Percentiles rank a stretch among this genome's conserved stretches.
Conservation (phyloP, 1,140 invertebrate species). For the Ceratosolen fusciceps region DNA sequence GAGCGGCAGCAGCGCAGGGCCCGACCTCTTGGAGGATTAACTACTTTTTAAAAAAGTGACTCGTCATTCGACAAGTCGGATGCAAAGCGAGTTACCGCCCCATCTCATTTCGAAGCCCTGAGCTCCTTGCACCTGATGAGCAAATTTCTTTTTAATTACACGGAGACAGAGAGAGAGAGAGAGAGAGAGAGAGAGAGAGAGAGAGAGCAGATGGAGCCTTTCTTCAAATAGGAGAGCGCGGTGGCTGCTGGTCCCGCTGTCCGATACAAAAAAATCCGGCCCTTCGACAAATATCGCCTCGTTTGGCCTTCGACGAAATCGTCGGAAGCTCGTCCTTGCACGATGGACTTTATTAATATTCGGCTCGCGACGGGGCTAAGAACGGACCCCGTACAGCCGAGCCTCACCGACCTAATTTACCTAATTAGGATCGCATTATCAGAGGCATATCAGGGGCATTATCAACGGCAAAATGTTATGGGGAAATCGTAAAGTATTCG, state of each 20-base stretch:
- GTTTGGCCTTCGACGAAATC: too few relatives aligned
- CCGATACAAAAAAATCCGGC: too few relatives aligned
- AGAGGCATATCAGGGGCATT: too few relatives aligned
- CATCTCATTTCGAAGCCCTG: slow-evolving; percentile 19
- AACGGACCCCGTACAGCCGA: too few relatives aligned
- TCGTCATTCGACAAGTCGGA: slow-evolving; percentile 56
- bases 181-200: not conserved
- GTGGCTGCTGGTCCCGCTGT: not conserved
- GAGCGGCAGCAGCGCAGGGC: not conserved
- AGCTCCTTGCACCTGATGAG: slow-evolving; percentile 45
- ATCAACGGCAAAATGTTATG: too few relatives aligned
- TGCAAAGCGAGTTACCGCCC: slow-evolving; percentile 18
- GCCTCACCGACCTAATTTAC: too few relatives aligned
- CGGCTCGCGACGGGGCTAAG: too few relatives aligned
- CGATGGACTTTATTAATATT: too few relatives aligned
- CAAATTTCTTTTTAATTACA: slow-evolving; percentile 50
- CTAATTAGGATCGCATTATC: too few relatives aligned
- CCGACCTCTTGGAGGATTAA: slow-evolving; percentile 14
- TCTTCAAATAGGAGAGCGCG: not conserved
- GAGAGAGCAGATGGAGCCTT: slow-evolving; percentile 22
- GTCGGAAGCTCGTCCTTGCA: too few relatives aligned
- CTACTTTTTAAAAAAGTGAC: slow-evolving; percentile 58
- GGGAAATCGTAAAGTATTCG: too few relatives aligned
- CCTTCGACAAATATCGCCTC: too few relatives aligned
- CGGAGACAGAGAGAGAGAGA: not conserved